Evolutionary conservation across 1,140 invertebrate genomes (phyloP).

Genomic region (Halyomorpha halys): DNA sequence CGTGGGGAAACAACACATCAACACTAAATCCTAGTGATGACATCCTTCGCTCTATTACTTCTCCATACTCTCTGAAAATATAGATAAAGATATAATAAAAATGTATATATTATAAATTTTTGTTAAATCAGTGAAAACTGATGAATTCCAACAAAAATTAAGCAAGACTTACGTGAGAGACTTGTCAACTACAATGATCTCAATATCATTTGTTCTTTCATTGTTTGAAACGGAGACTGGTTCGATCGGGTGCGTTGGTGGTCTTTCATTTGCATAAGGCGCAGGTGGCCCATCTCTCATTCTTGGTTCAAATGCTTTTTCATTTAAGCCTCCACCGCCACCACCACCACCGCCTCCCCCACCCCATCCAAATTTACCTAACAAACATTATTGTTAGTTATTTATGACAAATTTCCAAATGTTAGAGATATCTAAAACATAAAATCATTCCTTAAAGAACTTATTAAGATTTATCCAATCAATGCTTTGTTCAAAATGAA

Average conservation of each 20-base stretch:
- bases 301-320: background rate
- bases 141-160: background rate
- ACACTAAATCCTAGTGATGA: conserved; percentile 69
- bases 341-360: background rate
- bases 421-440: no score
- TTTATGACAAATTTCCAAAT: no score
- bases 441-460: no score
- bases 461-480: no score
- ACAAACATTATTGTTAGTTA: no score
- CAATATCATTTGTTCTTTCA: conserved; percentile 66
- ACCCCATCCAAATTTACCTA: background rate
- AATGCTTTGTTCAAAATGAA: no score
- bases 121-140: background rate
- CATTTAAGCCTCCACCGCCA: conserved; percentile 7
- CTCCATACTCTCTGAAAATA: conserved; percentile 67
- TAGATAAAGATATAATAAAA: background rate
- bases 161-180: conserved; percentile 55
- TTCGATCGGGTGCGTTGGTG: conserved; percentile 35
- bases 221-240: conserved; percentile 17
- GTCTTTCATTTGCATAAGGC: conserved; percentile 6
- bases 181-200: conserved; percentile 75
- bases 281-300: background rate
- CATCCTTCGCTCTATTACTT: conserved; percentile 73
- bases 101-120: no score
- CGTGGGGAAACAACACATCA: conserved; percentile 80